A percentile compares a stretch with the other conserved stretches of the same genome.
Evolutionary conservation across 2,113 vertebrate genomes (phyloP).

Genomic region (Ovis aries): DNA sequence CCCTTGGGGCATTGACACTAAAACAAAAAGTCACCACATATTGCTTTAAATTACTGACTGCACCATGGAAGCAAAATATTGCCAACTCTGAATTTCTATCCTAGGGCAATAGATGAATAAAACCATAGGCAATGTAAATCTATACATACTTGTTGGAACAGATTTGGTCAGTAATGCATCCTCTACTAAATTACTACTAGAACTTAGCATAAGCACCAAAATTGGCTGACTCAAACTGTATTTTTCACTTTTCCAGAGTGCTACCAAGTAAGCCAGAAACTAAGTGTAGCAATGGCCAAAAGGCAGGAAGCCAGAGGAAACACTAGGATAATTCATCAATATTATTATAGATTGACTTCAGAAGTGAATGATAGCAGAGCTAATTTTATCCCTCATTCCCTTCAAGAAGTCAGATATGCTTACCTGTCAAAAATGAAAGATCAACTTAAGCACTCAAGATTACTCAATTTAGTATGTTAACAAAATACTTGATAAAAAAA

Average conservation of each 20-base stretch:
- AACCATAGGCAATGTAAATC: not conserved
- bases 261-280: not conserved
- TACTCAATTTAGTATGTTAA: not conserved
- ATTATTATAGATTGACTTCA: not conserved
- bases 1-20: not conserved
- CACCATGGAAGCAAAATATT: not conserved
- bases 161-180: not conserved
- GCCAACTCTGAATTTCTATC: not conserved
- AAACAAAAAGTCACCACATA: not conserved
- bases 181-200: not conserved
- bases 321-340: not conserved
- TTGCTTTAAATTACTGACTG: not conserved
- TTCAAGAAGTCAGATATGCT: not conserved
- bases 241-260: conserved; percentile 24
- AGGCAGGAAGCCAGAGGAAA: not conserved
- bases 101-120: not conserved
- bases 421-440: not conserved
- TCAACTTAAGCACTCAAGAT: not conserved
- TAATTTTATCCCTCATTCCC: not conserved
- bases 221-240: not conserved
- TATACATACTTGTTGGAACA: not conserved
- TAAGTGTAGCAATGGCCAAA: not conserved
- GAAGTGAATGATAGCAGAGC: not conserved
- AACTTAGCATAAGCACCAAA: not conserved
- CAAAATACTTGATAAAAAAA: conserved; percentile 13